A percentile compares a stretch with the other conserved stretches of the same genome.
These are phyloP conservation scores for Apis florea DNA, from an alignment of 1,140 invertebrate species.

Conservation along the genomic window DNA sequence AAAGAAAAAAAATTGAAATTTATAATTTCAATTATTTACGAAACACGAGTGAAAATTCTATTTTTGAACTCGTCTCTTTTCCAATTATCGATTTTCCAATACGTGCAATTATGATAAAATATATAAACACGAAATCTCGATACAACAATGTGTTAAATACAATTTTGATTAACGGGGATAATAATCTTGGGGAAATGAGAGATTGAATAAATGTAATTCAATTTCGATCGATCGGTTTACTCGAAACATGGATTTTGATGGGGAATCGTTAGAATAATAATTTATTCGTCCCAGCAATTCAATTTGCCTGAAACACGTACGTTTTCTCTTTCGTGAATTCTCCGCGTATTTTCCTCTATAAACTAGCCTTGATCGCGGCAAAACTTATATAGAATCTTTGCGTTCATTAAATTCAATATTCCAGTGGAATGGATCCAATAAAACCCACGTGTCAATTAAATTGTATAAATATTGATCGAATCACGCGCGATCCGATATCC, in stretches of 20 bases:
- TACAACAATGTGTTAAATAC: neutral
- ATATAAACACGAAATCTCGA: neutral
- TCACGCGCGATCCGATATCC: neutral
- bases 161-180: conserved; percentile 6
- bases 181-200: neutral
- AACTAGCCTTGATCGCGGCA: neutral
- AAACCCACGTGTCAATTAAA: conserved; percentile 39
- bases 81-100: neutral
- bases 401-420: conserved; percentile 41
- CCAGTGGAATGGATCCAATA: conserved; percentile 11
- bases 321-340: conserved; percentile 8
- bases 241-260: neutral
- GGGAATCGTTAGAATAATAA: conserved; percentile 19
- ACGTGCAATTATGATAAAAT: neutral
- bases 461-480: conserved; percentile 49
- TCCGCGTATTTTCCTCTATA: neutral
- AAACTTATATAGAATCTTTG: conserved; percentile 35
- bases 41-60: neutral
- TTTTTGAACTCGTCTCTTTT: neutral
- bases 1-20: neutral
- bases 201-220: conserved; percentile 10
- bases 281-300: conserved; percentile 8
- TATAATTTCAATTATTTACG: neutral
- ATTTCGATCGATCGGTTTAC: neutral
- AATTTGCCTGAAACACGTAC: neutral